phyloP scores from a whole-genome alignment of 2,113 vertebrate genomes.

The Catagonus wagneri region DNA sequence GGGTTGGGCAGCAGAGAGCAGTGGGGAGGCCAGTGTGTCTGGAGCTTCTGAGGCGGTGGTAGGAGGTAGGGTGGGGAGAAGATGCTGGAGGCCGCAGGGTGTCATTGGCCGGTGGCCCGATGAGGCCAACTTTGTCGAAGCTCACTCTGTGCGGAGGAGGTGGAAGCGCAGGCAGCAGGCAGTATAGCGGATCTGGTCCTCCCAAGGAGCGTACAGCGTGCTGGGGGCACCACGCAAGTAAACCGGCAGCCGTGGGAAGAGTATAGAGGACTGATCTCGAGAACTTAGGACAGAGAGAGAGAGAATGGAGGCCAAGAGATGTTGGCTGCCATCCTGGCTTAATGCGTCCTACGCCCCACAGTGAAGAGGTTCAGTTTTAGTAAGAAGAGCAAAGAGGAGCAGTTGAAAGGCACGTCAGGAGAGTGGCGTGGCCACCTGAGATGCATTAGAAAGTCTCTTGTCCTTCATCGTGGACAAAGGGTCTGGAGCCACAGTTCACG shows the following conservation, averaged over 20 bases:
- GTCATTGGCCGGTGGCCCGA: rapidly evolving
- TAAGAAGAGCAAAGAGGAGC: rapidly evolving
- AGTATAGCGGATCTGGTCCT: neutral
- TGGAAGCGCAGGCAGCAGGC: neutral
- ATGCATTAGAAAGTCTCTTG: neutral
- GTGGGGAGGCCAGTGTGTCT: neutral
- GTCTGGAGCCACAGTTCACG: neutral
- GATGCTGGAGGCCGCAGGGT: neutral
- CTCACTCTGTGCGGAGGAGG: neutral
- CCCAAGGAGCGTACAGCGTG: neutral
- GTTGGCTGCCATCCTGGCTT: neutral
- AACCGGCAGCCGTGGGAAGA: neutral
- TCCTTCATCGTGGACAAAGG: neutral
- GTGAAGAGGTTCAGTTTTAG: neutral
- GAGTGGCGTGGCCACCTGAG: neutral
- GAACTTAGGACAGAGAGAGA: neutral
- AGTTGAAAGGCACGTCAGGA: neutral
- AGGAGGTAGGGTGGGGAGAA: neutral
- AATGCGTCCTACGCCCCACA: too few relatives aligned
- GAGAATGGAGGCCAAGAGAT: neutral
- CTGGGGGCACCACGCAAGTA: too few relatives aligned
- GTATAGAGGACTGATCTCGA: neutral
- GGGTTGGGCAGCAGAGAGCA: neutral
- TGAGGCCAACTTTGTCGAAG: neutral
- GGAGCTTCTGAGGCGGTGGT: neutral